Evolutionary conservation across 2,797 vertebrate species (phyloP).

Genomic region (Propithecus deckenii): DNA sequence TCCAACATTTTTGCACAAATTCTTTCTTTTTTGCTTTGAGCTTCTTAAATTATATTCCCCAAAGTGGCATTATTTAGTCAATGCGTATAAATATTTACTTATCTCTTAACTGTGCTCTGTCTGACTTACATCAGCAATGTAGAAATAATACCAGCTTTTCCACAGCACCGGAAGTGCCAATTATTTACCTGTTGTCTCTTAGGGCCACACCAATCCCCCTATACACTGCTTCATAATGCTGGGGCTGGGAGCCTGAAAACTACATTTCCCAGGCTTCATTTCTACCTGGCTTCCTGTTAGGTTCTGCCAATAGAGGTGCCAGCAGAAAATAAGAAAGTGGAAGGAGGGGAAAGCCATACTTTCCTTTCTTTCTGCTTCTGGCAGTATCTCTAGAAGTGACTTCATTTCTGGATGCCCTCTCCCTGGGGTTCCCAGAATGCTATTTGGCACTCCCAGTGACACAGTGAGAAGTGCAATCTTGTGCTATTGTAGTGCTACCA

Average conservation of each 20-base stretch:
- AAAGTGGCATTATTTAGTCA: conserved; percentile 1
- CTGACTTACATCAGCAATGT: not conserved
- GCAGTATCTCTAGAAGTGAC: not conserved
- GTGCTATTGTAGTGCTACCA: not conserved
- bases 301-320: not conserved
- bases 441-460: not conserved
- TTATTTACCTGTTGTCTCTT: not conserved
- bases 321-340: not conserved
- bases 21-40: not conserved
- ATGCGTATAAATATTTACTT: not conserved
- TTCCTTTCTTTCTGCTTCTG: conserved; percentile 29
- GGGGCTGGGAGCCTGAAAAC: not conserved
- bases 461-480: not conserved
- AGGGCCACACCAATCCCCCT: not conserved
- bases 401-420: not conserved
- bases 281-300: not conserved
- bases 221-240: not conserved
- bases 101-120: not conserved
- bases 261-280: not conserved
- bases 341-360: not conserved
- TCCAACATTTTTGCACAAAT: conserved; percentile 29
- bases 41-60: not conserved
- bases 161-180: not conserved
- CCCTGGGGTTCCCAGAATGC: not conserved
- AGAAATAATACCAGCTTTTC: not conserved